phyloP scores from a whole-genome alignment of 23 tunicate species.

The Halocynthia roretzi region DNA sequence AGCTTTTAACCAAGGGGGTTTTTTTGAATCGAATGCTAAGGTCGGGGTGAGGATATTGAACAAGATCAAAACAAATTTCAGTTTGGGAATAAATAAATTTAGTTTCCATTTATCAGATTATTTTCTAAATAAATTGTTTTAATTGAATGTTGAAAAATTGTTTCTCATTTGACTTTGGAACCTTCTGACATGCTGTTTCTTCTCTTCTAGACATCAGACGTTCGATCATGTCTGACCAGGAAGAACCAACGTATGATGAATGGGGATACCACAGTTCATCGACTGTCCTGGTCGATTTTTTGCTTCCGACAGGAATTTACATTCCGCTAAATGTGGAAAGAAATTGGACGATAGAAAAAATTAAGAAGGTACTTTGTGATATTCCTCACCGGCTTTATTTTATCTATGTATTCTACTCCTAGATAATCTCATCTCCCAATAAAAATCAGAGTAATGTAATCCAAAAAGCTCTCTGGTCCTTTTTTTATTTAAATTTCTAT shows the following conservation, averaged over 20 bases:
- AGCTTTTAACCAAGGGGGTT: no score
- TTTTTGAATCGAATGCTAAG: no score
- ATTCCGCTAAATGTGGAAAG: slow-evolving; percentile 69
- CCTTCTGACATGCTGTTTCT: no score
- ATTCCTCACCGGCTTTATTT: background rate
- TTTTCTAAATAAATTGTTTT: no score
- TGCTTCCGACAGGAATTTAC: slow-evolving; percentile 88
- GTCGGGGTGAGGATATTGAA: no score
- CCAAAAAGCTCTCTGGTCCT: background rate
- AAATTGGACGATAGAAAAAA: slow-evolving; percentile 52
- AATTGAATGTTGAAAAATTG: no score
- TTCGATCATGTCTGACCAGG: slow-evolving; percentile 21
- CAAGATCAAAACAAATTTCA: no score
- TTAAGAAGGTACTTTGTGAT: slow-evolving; percentile 42
- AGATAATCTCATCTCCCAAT: background rate
- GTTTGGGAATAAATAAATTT: background rate
- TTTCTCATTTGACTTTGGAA: no score
- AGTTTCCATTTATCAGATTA: no score
- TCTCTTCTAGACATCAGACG: no score
- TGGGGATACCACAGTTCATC: slow-evolving; percentile 75
- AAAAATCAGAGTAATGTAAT: background rate
- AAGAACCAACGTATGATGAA: slow-evolving; percentile 85
- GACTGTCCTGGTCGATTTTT: slow-evolving; percentile 60
- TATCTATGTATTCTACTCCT: background rate
- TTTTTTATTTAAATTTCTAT: background rate